These are phyloP conservation scores for Dryococelus australis DNA, from an alignment of 2,888 invertebrate genomes.

Conservation along the genomic window DNA sequence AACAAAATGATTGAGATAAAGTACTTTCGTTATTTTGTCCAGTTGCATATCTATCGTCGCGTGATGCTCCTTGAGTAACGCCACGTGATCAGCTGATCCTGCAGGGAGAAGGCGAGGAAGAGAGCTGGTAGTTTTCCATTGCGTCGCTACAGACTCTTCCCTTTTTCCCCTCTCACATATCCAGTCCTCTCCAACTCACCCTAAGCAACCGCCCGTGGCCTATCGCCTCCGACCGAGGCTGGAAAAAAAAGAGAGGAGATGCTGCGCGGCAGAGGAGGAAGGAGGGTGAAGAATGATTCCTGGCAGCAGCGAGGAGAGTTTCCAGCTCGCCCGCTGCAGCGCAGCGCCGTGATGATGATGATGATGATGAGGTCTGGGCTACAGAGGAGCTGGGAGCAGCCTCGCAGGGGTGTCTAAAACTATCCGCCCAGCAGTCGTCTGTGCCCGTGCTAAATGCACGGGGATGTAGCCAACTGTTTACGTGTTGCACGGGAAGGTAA, in stretches of 20 bases:
- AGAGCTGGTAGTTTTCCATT: not conserved
- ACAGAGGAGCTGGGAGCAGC: not conserved
- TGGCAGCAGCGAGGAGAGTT: not conserved
- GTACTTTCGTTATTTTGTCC: too few species aligned
- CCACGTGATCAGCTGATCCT: not conserved
- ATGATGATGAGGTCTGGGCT: not conserved
- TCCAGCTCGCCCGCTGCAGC: not conserved
- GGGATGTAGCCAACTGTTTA: too few species aligned
- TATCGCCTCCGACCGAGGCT: too few species aligned
- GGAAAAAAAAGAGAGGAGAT: not conserved
- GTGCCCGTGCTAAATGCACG: not conserved
- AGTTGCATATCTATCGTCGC: too few species aligned
- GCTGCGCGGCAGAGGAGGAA: not conserved
- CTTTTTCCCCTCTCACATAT: not conserved
- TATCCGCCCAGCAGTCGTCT: too few species aligned
- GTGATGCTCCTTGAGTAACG: too few species aligned
- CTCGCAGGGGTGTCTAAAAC: not conserved
- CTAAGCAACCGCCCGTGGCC: too few species aligned
- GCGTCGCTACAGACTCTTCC: not conserved
- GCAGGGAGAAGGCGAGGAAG: too few species aligned
- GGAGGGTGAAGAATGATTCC: slow-evolving; percentile 5
- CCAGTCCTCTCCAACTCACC: not conserved
- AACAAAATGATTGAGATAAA: too few species aligned
- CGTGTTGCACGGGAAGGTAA: too few species aligned
- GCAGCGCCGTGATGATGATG: not conserved